phyloP scores from a whole-genome alignment of 2,888 invertebrate genomes.

The Fragum whitleyi region DNA sequence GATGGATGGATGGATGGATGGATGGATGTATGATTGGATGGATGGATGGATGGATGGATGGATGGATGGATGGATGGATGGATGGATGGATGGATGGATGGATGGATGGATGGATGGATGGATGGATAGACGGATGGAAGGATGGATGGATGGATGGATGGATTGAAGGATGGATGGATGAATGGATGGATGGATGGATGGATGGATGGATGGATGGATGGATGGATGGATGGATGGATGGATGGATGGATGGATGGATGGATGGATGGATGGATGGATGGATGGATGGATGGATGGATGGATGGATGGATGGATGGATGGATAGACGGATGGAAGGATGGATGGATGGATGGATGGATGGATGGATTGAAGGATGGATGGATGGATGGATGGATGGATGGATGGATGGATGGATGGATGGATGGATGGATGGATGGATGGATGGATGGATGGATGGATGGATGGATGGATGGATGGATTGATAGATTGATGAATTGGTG shows the following conservation, averaged over 20 bases:
- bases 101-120: too few species aligned
- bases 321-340: not conserved
- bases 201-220: not conserved
- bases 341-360: too few species aligned
- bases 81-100: not conserved
- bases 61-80: not conserved
- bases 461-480: not conserved
- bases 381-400: not conserved
- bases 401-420: not conserved
- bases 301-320: not conserved
- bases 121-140: too few species aligned
- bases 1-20: not conserved
- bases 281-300: not conserved
- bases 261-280: not conserved
- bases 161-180: conserved; percentile 8
- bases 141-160: too few species aligned
- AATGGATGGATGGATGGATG: not conserved
- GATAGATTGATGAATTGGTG: not conserved
- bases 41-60: not conserved
- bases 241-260: not conserved
- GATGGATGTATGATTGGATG: too few species aligned
- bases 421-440: not conserved
- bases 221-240: conserved; percentile 4
- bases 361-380: too few species aligned
- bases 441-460: not conserved